These are phyloP conservation scores for Aphodius granarius DNA, from an alignment of 2,888 invertebrate genomes.

Conservation along the genomic window DNA sequence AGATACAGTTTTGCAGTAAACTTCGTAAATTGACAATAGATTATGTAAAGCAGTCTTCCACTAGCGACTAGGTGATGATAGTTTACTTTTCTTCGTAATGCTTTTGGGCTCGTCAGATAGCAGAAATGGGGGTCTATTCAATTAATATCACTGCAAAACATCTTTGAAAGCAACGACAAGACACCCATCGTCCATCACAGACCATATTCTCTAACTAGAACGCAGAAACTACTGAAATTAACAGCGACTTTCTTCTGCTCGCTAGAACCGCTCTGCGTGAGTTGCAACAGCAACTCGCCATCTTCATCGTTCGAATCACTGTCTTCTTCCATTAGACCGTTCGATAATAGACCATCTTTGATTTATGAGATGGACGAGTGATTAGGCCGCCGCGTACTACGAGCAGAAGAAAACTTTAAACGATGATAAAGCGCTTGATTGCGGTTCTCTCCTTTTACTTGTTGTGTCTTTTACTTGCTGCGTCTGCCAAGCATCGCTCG, in stretches of 20 bases:
- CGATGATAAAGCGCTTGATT: not conserved
- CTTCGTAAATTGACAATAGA: no score
- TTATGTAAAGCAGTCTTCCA: no score
- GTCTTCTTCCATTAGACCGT: not conserved
- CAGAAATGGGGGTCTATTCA: no score
- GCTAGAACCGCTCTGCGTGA: not conserved
- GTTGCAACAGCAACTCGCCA: not conserved
- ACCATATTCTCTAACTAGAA: not conserved
- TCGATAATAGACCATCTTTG: not conserved
- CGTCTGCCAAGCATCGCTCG: no score
- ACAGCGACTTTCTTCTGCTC: not conserved
- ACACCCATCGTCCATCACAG: not conserved
- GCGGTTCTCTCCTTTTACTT: not conserved
- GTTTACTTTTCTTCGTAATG: no score
- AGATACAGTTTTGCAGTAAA: no score
- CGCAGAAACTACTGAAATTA: not conserved
- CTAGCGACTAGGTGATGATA: no score
- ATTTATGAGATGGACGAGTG: not conserved
- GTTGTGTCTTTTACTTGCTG: no score
- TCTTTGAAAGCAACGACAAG: not conserved
- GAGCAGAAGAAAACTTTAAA: not conserved
- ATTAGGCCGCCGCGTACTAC: not conserved
- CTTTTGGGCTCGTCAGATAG: no score
- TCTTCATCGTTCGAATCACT: not conserved
- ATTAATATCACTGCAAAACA: not conserved